Evolutionary conservation across 2,888 invertebrate species (phyloP).

Genomic region (Cheilosia soror): DNA sequence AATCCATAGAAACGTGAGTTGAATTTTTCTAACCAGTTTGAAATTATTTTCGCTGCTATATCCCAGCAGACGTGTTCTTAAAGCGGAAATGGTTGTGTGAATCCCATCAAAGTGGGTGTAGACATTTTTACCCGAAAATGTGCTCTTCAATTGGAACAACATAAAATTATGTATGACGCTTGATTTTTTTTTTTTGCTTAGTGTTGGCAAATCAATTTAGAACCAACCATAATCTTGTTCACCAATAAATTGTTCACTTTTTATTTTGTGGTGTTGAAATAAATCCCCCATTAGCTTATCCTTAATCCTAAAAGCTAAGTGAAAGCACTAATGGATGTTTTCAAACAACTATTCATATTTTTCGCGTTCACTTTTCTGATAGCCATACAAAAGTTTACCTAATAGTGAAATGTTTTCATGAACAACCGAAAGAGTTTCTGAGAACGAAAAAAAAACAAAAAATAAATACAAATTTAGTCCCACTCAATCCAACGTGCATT

Average conservation of each 20-base stretch:
- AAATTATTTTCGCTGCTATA: not conserved
- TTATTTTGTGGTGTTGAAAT: too few relatives aligned
- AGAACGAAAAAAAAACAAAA: too few relatives aligned
- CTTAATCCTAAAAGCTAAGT: not conserved
- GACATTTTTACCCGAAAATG: not conserved
- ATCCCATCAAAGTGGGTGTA: not conserved
- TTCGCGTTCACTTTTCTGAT: not conserved
- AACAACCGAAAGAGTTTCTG: not conserved
- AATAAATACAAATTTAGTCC: not conserved
- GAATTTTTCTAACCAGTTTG: slow-evolving; percentile 16
- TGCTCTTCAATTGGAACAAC: not conserved
- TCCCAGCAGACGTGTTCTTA: slow-evolving; percentile 2
- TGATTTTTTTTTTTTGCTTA: not conserved
- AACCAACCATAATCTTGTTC: not conserved
- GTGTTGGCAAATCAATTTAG: not conserved
- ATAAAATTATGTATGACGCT: not conserved
- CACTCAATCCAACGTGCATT: slow-evolving; percentile 1
- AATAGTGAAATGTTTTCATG: not conserved
- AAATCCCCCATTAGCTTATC: too few relatives aligned
- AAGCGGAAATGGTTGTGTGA: slow-evolving; percentile 3
- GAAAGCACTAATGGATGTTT: not conserved
- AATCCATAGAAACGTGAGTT: slow-evolving; percentile 21
- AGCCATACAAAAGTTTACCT: not conserved
- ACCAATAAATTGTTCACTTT: too few relatives aligned
- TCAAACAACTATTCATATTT: not conserved